These are phyloP conservation scores for Trichosurus vulpecula DNA, from an alignment of 2,797 vertebrate genomes.

Conservation along the genomic window DNA sequence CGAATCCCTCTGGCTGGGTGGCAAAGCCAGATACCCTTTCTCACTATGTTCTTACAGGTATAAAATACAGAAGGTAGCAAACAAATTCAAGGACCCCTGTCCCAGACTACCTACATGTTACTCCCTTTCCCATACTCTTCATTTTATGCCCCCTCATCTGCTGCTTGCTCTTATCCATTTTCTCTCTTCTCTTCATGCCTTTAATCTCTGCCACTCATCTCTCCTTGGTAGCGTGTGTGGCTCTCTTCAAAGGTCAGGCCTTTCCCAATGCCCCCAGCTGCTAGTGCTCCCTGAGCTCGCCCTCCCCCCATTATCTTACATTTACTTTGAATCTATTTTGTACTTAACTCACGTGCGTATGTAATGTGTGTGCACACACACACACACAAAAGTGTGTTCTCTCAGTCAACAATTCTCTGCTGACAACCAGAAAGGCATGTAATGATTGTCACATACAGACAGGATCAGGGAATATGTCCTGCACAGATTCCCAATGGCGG, in stretches of 20 bases:
- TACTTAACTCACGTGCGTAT: neutral
- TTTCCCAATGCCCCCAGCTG: neutral
- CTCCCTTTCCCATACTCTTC: neutral
- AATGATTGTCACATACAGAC: neutral
- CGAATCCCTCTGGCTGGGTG: neutral
- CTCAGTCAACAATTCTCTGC: conserved; percentile 20
- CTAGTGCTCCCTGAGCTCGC: neutral
- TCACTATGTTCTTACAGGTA: neutral
- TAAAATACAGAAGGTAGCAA: neutral
- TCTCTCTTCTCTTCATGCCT: neutral
- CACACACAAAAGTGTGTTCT: no score
- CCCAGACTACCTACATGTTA: neutral
- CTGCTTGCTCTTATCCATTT: neutral
- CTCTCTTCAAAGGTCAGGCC: neutral
- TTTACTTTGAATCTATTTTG: neutral
- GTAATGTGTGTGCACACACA: neutral
- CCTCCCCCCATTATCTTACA: neutral
- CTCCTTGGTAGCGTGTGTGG: neutral
- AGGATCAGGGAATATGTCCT: neutral
- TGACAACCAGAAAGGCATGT: neutral
- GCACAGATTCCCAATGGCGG: neutral
- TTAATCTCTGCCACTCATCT: neutral
- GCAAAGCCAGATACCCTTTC: neutral
- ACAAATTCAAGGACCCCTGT: neutral
- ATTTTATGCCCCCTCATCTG: neutral